Conservation (phyloP, 2,113 vertebrate species). For the Pelodiscus sinensis region DNA sequence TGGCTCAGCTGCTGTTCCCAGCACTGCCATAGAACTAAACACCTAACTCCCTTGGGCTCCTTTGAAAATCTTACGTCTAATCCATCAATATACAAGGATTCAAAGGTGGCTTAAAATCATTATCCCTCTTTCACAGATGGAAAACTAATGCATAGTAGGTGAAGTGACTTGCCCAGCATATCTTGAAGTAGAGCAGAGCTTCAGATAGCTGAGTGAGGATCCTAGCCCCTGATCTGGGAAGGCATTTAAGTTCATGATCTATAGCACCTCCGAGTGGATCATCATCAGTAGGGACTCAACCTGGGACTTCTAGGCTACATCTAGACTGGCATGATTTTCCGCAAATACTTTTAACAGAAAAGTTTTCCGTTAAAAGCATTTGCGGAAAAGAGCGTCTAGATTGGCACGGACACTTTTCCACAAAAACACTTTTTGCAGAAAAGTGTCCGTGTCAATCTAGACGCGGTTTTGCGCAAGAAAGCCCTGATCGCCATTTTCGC, state of each 20-base stretch:
- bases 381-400: no score
- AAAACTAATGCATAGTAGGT: neutral
- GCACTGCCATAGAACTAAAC: neutral
- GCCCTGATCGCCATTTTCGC: no score
- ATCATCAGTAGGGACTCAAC: neutral
- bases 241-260: accelerated
- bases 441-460: no score
- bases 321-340: no score
- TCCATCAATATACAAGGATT: neutral
- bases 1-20: neutral
- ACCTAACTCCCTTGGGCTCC: neutral
- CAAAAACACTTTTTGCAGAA: no score
- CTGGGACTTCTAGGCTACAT: no score
- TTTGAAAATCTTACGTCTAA: neutral
- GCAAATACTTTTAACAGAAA: no score
- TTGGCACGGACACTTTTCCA: no score
- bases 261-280: accelerated
- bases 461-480: no score
- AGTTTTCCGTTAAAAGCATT: no score
- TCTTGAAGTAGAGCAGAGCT: accelerated
- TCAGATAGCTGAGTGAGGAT: neutral
- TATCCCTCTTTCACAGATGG: accelerated
- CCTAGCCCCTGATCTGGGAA: accelerated
- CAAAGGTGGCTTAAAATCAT: accelerated
- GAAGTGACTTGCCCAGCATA: accelerated